A percentile compares a stretch with the other conserved stretches of the same genome.
Evolutionary conservation across 2,797 vertebrate species (phyloP).

Genomic region (Echiichthys vipera): DNA sequence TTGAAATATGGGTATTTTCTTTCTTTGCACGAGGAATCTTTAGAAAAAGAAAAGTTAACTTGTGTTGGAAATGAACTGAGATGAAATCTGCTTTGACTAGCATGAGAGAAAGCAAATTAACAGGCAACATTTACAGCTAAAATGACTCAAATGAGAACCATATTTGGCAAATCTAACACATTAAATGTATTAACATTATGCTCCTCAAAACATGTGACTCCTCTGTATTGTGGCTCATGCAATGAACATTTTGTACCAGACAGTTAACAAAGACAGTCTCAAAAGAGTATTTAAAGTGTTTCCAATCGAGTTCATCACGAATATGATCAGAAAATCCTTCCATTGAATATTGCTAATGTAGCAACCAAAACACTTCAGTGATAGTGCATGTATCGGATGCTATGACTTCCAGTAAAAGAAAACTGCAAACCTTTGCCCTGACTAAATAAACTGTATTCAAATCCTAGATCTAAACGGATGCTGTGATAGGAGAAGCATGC

Average conservation of each 20-base stretch:
- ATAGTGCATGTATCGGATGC: neutral
- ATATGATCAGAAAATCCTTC: neutral
- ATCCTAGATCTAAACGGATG: conserved; percentile 5
- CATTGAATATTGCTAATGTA: neutral
- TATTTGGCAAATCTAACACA: neutral
- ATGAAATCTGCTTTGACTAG: neutral
- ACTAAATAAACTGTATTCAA: conserved; percentile 5
- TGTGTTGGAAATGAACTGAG: neutral
- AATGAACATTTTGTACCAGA: neutral
- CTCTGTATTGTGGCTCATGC: neutral
- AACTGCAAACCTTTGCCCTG: neutral
- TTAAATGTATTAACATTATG: neutral
- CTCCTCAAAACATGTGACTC: neutral
- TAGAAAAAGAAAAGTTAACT: neutral
- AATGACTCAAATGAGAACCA: neutral
- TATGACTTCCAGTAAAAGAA: neutral
- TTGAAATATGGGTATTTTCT: neutral
- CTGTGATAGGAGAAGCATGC: conserved; percentile 55
- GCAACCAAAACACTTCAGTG: neutral
- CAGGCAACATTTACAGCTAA: conserved; percentile 1
- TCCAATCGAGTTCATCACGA: neutral
- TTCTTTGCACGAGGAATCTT: neutral
- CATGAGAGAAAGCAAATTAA: neutral
- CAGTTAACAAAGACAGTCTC: neutral
- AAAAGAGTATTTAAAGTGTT: neutral